These are phyloP conservation scores for Vespertilio murinus DNA, from an alignment of 2,797 vertebrate species.

Conservation along the genomic window DNA sequence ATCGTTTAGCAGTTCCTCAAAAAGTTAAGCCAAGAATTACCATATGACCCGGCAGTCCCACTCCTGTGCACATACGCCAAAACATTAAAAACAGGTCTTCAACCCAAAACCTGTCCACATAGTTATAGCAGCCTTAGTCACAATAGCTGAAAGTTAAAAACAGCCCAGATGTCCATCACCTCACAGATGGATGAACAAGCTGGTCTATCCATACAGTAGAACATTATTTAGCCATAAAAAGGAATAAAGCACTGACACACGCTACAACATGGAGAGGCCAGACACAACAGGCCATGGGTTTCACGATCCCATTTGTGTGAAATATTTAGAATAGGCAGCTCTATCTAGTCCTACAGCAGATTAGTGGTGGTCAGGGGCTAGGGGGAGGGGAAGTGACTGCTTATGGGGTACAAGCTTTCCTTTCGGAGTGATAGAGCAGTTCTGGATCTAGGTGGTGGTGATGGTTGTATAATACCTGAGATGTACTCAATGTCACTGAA, in stretches of 20 bases:
- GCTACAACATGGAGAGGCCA: background rate
- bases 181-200: background rate
- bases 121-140: background rate
- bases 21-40: background rate
- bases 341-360: background rate
- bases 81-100: background rate
- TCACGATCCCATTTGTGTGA: background rate
- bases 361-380: background rate
- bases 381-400: background rate
- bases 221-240: background rate
- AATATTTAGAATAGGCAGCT: background rate
- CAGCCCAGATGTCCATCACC: background rate
- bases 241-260: background rate
- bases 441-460: background rate
- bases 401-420: background rate
- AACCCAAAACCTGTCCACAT: background rate
- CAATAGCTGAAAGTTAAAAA: background rate
- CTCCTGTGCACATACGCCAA: background rate
- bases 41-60: no score
- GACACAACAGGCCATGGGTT: background rate
- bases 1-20: background rate
- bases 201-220: background rate
- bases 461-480: accelerated
- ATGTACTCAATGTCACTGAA: background rate
- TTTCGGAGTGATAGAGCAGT: background rate